Percentiles rank a stretch among this genome's conserved stretches.
phyloP scores from a whole-genome alignment of 2,797 vertebrate species.

The Fundulus diaphanus region DNA sequence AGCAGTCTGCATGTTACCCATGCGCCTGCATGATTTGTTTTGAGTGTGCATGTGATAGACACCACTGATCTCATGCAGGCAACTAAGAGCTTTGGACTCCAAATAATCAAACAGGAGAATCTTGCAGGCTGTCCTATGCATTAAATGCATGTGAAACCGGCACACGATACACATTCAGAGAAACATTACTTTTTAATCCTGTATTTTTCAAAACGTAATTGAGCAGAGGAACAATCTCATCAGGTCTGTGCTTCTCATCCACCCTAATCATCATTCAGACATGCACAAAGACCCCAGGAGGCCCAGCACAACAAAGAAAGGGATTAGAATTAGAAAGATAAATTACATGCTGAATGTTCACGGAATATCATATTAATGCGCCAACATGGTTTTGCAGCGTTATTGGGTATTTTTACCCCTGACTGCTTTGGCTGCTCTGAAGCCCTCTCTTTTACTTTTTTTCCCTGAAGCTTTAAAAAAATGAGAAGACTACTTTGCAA shows the following conservation, averaged over 20 bases:
- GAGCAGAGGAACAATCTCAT: constrained; percentile 23
- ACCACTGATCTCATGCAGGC: constrained; percentile 58
- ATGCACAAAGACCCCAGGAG: background rate
- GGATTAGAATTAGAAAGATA: background rate
- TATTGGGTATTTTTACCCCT: background rate
- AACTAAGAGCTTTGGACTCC: constrained; percentile 57
- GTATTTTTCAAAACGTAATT: constrained; percentile 20
- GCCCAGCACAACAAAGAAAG: background rate
- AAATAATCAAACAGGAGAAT: constrained; percentile 58
- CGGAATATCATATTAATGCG: background rate
- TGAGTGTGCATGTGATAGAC: constrained; percentile 45
- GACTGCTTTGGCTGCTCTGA: background rate
- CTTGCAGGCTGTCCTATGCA: constrained; percentile 20
- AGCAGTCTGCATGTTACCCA: constrained; percentile 72
- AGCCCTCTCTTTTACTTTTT: background rate
- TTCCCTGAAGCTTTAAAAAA: background rate
- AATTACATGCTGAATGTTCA: background rate
- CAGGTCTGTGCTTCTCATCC: constrained; percentile 18
- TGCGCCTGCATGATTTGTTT: constrained; percentile 73
- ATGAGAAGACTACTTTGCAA: background rate
- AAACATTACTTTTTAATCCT: constrained; percentile 32
- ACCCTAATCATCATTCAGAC: background rate
- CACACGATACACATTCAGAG: constrained; percentile 26
- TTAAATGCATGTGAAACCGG: constrained; percentile 24
- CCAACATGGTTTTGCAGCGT: background rate